Base-by-base conservation (phyloP, 2,888 invertebrate genomes). In the Lithophane ornitopus region DNA sequence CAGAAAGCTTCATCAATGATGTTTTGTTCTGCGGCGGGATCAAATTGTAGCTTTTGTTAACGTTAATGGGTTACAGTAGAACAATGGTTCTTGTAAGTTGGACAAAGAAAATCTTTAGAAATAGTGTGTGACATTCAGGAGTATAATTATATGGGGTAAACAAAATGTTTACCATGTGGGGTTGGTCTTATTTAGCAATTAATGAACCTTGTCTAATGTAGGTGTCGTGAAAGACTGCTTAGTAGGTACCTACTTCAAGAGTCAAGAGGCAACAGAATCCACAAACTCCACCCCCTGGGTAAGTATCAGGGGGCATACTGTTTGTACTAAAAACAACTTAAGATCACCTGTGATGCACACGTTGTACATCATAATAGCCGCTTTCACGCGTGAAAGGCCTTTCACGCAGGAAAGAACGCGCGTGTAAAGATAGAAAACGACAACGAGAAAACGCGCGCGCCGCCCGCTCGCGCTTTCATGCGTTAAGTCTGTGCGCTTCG, bases 1-100 rank as follows among this genome's bases (percentile, higher is more conserved):
- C 44, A 39, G 67, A 70, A 74, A 66, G 79, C 65, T 69, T 16
- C 59, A 9, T 79, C 61, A 75, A 71, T 79, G 56, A 65, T 52
- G 81, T 73, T 70, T 72, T 72, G 69, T 80, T 65, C 63, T 41
- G 52, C 14, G 7, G 22, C 26, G 62, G 67, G 70, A 82, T 82
- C 79, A 68, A 59, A 59, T 74, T 82, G 58, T 66, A 28, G 63
- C 77, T 49, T 58, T 80, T 80, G 79, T 80, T 68, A 26, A 28
- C 54, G 8, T 63, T 46, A 19, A 49, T 58, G 44, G 49, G 62
- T 34, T 34, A 34, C 34, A 34, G 34, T 56, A 80, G 49, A 34
- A 74, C 61, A 74, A 74, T 44, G 28, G 41, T 49, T 67, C 41
- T n/a, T 4, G 19, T 66, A 62, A 67, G 26, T 26, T 34, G 41